Conservation (phyloP, 2,888 invertebrate species). For the Drosophila demipolita region DNA sequence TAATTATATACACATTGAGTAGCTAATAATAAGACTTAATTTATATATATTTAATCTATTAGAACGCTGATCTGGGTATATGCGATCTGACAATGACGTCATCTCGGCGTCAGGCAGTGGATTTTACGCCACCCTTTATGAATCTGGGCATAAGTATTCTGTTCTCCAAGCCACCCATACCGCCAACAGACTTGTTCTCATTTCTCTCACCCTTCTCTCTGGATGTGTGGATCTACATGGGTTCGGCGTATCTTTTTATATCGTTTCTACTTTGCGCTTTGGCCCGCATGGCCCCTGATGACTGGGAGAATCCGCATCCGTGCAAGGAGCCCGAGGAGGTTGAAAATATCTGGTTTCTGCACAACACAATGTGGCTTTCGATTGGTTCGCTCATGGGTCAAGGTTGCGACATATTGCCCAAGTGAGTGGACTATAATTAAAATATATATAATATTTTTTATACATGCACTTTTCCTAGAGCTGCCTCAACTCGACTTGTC, state of each 20-base stretch:
- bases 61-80: constrained; percentile 97
- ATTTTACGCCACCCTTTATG: constrained; percentile 99
- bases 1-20: not conserved
- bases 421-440: constrained; percentile 86
- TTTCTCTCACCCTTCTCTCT: constrained; percentile 95
- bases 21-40: not conserved
- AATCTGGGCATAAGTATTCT: constrained; percentile 96
- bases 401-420: constrained; percentile 96
- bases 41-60: constrained; percentile 31
- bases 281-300: constrained; percentile 94
- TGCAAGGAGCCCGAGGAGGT: constrained; percentile 94
- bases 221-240: constrained; percentile 96
- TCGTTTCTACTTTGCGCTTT: constrained; percentile 93
- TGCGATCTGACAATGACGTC: constrained; percentile 98
- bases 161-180: constrained; percentile 91
- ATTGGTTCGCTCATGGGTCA: constrained; percentile 96
- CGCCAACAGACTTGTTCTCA: constrained; percentile 92
- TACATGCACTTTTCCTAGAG: constrained; percentile 86
- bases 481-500: constrained; percentile 94
- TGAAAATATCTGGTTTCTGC: constrained; percentile 94
- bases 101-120: constrained; percentile 93
- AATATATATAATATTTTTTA: not conserved
- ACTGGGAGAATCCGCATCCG: constrained; percentile 97
- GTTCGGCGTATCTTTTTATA: constrained; percentile 93
- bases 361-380: constrained; percentile 97